A percentile compares a stretch with the other conserved stretches of the same genome.
Evolutionary conservation across 2,888 invertebrate genomes (phyloP).

Genomic region (Tupiocoris notatus): DNA sequence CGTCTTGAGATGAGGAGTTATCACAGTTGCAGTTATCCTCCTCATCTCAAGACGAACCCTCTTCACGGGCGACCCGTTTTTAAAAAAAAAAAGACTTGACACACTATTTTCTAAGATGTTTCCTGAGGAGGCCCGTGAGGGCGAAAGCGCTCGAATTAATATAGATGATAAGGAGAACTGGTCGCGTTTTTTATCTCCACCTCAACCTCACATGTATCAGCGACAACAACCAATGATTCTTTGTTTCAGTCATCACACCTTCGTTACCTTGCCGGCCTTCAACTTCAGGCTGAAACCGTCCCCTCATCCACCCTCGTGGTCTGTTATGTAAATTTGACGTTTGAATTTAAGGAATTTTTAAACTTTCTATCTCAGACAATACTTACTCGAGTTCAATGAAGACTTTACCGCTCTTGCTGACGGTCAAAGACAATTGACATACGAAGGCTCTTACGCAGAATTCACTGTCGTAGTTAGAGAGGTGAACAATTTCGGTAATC

Average conservation of each 20-base stretch:
- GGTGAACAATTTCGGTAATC: background rate
- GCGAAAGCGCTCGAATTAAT: too few species aligned
- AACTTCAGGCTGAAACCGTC: constrained; percentile 31
- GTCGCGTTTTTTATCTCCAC: too few species aligned
- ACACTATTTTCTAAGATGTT: too few species aligned
- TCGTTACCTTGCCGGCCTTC: background rate
- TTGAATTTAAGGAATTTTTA: constrained; percentile 16
- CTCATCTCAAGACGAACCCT: too few species aligned
- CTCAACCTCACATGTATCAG: too few species aligned
- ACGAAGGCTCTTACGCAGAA: background rate
- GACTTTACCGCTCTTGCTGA: constrained; percentile 5
- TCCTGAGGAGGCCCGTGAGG: too few species aligned
- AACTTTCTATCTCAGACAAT: constrained; percentile 33
- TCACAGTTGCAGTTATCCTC: too few species aligned
- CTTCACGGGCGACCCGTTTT: too few species aligned
- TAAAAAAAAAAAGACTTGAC: too few species aligned
- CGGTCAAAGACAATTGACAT: constrained; percentile 31
- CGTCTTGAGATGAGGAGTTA: too few species aligned
- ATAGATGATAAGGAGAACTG: too few species aligned
- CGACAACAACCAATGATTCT: too few species aligned
- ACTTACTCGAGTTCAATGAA: constrained; percentile 20
- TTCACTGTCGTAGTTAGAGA: background rate
- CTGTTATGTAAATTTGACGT: constrained; percentile 10
- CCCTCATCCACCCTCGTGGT: constrained; percentile 22
- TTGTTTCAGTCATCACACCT: background rate